phyloP scores from a whole-genome alignment of 2,888 invertebrate species.

The Phorcus lineatus region DNA sequence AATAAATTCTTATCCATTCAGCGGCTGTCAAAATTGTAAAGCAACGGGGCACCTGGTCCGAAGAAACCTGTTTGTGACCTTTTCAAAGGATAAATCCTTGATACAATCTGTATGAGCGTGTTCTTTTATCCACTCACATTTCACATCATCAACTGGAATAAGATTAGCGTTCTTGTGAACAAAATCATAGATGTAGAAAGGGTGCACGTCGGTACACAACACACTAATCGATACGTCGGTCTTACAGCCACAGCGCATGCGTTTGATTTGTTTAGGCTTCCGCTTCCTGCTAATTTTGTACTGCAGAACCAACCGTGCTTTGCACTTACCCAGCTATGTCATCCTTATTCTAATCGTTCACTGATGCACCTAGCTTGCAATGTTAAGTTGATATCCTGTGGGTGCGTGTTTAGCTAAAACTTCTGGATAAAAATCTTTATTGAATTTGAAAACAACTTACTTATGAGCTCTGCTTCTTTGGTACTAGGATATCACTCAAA shows the following conservation, averaged over 20 bases:
- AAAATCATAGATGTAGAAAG: not conserved
- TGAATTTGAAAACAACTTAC: too few relatives aligned
- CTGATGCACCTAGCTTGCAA: too few relatives aligned
- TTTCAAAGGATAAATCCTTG: not conserved
- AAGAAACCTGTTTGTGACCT: not conserved
- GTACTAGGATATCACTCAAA: too few relatives aligned
- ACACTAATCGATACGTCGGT: constrained; percentile 7
- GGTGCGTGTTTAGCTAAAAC: too few relatives aligned
- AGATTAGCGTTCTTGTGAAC: not conserved
- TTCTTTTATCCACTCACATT: not conserved
- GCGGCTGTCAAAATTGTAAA: not conserved
- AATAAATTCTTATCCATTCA: not conserved
- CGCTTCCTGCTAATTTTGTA: not conserved
- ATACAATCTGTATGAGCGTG: not conserved
- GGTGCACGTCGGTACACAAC: not conserved
- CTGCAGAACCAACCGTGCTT: not conserved
- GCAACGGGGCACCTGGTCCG: not conserved
- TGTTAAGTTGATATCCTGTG: too few relatives aligned
- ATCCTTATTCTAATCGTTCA: too few relatives aligned
- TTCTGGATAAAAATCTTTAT: too few relatives aligned
- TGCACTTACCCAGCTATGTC: too few relatives aligned
- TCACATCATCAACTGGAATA: not conserved
- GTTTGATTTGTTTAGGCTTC: not conserved
- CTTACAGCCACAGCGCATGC: not conserved
- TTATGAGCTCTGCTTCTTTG: too few relatives aligned